These are phyloP conservation scores for Oryctes rhinoceros DNA, from an alignment of 1,140 invertebrate species.

Conservation along the genomic window DNA sequence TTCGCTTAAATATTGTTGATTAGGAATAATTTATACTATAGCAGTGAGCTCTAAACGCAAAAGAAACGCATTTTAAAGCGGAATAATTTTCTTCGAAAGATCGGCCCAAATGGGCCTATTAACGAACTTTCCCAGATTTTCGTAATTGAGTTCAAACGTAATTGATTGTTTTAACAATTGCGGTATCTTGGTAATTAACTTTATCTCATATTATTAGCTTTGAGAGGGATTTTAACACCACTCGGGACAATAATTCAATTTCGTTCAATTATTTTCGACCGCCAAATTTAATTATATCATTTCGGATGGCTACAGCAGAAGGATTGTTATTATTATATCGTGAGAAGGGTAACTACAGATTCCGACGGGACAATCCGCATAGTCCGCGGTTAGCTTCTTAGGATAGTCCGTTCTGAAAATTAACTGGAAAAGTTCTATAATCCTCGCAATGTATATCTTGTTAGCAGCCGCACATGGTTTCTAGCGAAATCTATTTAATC, in stretches of 20 bases:
- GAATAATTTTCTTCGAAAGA: no score
- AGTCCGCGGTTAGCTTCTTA: background rate
- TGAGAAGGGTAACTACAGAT: background rate
- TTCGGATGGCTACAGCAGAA: background rate
- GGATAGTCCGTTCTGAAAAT: background rate
- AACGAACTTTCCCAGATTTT: background rate
- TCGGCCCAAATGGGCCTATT: background rate
- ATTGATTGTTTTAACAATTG: background rate
- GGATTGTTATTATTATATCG: slow-evolving; percentile 24
- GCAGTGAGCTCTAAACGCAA: no score
- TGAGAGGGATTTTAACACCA: background rate
- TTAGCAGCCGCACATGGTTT: background rate
- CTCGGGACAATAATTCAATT: background rate
- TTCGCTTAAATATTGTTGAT: background rate
- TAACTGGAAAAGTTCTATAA: slow-evolving; percentile 14
- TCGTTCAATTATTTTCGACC: background rate
- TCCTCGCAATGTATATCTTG: background rate
- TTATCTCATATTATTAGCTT: background rate
- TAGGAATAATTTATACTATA: background rate
- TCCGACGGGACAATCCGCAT: background rate
- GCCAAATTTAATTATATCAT: slow-evolving; percentile 16
- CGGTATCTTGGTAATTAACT: slow-evolving; percentile 2
- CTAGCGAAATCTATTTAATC: background rate
- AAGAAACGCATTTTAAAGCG: no score
- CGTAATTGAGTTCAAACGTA: background rate